These are phyloP conservation scores for Patiria pectinifera DNA, from an alignment of 53 echinoderm and acorn worm species.

Conservation along the genomic window DNA sequence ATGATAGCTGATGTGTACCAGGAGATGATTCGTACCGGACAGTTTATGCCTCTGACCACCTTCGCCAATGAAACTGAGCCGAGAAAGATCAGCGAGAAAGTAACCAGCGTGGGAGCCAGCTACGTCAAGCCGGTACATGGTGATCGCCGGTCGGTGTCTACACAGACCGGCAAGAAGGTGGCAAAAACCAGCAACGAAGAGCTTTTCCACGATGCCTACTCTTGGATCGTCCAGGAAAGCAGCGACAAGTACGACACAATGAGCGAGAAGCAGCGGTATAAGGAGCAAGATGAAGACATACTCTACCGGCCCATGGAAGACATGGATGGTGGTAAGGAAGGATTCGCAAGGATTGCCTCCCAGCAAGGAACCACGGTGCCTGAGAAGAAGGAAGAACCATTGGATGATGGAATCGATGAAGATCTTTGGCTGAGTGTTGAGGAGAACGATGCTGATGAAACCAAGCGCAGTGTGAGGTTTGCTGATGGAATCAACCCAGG, in stretches of 20 bases:
- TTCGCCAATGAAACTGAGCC: background rate
- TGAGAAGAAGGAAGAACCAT: background rate
- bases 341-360: background rate
- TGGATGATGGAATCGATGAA: background rate
- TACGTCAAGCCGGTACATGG: background rate
- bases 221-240: conserved; percentile 1
- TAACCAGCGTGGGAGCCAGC: background rate
- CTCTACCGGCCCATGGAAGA: background rate
- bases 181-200: background rate
- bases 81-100: background rate
- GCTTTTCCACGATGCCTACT: conserved; percentile 6
- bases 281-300: background rate
- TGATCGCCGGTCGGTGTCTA: background rate
- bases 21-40: conserved; percentile 31
- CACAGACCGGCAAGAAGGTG: background rate
- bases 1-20: conserved; percentile 8
- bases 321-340: background rate
- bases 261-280: background rate
- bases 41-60: conserved; percentile 7
- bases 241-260: background rate
- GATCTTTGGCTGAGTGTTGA: background rate
- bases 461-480: conserved; percentile 41
- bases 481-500: conserved; percentile 42
- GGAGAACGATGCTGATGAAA: background rate
- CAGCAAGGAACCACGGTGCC: background rate